Evolutionary conservation across 2,888 invertebrate genomes (phyloP), one percentile per base, ranked within the genome.

Genomic region (Brachylomia viminalis): DNA sequence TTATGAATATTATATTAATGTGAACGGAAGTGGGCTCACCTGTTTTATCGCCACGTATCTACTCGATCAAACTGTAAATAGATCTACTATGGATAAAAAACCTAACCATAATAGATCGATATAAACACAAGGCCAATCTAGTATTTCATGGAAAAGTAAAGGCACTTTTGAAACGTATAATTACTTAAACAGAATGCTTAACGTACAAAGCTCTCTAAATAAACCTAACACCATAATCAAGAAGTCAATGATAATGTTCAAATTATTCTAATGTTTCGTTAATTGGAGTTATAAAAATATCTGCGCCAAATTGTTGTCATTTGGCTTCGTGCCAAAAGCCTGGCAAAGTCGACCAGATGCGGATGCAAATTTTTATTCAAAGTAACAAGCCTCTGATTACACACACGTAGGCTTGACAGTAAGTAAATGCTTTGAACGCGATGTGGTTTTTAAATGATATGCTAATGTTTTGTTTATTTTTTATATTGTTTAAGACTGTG

Each of bases 321-420:
- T 87, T 85, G 86, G 87, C 64, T 33, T 30, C 20, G 3, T 30
- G 69, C 86, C 77, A 83, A 72, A 72, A 80, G 77, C 38, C 66
- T 80, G 71, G 59, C 52, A 1, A 71, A 69, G 72, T 69, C 68
- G 33, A 71, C 85, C 72, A 82, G 82, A 75, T 77, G 82, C 11
- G 72, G 77, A 87, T 80, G 74, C 79, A 66, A 79, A 87, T 86
- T 86, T 86, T 87, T 83, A 76, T 85, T 80, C 75, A 61, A 78
- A 61, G 75, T 77, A 59, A 70, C 70, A 54, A 75, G 70, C 45
- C 52, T 56, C 59, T 75, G 74, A 74, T 81, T 71, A 79, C 38
- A 38, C 77, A 79, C 75, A 77, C 68, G 49, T 70, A 30, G 70
- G 70, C 76, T 82, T 75, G 79, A 80, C 82, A 15, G 54, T 70